A percentile compares a stretch with the other conserved stretches of the same genome.
phyloP scores from a whole-genome alignment of 2,113 vertebrate genomes.

The Coreoperca whiteheadi region DNA sequence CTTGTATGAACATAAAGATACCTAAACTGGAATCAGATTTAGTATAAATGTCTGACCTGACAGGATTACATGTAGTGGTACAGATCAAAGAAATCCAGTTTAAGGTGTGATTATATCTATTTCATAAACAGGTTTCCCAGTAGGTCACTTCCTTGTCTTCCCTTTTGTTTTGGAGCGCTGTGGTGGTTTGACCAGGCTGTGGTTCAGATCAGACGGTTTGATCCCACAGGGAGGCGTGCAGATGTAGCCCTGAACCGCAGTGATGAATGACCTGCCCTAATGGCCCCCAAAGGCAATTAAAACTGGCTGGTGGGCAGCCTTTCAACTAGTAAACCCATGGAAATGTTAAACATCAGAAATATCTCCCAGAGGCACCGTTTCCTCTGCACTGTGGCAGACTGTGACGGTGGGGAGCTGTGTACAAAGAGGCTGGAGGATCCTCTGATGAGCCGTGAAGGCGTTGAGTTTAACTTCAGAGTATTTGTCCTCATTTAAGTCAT shows the following conservation, averaged over 20 bases:
- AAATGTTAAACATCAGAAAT: conserved; percentile 54
- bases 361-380: conserved; percentile 34
- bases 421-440: conserved; percentile 20
- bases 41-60: neutral
- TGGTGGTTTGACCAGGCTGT: neutral
- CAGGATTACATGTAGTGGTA: neutral
- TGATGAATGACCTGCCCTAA: conserved; percentile 27
- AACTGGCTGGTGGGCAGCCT: conserved; percentile 32
- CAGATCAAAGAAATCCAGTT: neutral
- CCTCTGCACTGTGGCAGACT: conserved; percentile 20
- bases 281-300: conserved; percentile 47
- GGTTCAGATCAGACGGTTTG: conserved; percentile 1
- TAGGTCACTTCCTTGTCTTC: neutral
- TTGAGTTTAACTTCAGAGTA: conserved; percentile 17
- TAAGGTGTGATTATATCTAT: neutral
- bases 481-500: conserved; percentile 25
- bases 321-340: conserved; percentile 29
- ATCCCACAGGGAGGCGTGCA: neutral
- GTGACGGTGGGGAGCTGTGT: conserved; percentile 32
- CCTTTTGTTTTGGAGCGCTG: neutral
- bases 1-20: neutral
- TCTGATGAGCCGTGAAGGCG: conserved; percentile 14
- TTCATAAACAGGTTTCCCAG: neutral
- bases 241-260: neutral
- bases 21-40: neutral